Evolutionary conservation across 2,888 invertebrate species (phyloP), one percentile per base, ranked within the genome.

Genomic region (Drosophila neoperkinsi): DNA sequence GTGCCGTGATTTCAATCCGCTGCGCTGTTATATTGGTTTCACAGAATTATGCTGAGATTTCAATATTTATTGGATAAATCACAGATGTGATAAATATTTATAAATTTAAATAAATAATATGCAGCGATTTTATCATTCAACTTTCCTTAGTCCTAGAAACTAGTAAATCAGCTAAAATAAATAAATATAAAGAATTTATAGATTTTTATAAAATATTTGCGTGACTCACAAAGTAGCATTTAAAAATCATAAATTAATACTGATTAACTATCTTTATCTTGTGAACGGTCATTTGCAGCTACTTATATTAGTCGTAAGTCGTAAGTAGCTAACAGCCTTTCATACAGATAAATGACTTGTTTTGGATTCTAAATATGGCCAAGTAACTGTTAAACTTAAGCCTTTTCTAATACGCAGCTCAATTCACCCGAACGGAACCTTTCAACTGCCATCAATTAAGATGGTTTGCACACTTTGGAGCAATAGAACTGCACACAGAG

Each of bases 391-490:
- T 34, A 6, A 52, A 13, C 33, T 46, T 79, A 66, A 77, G 56
- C 61, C 59, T 46, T 50, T 53, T 30, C 43, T 50, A 64, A 81
- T 67, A 46, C 64, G 28, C 53, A 72, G 46, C 52, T 57, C 62
- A 62, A 21, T 79, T 82, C 66, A 79, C 46, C 60, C 49, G 34
- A 56, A 61, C 34, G 63, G 66, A 66, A 62, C 75, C 75, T 78
- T 66, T 79, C 30, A 66, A 71, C 58, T 82, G 76, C 67, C 62
- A 82, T 71, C 79, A 82, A 79, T 79, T 79, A 79, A 82, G 68
- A 79, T 82, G 56, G 59, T 74, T 79, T 62, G 65, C 57, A 66
- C 79, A 82, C 79, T 79, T 74, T 66, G 70, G 36, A 60, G 65
- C 70, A 70, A 70, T 57, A 66, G 63, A 68, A 67, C 59, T 71